Base-by-base conservation (phyloP, 1,140 invertebrate genomes). In the Cotesia typhae region DNA sequence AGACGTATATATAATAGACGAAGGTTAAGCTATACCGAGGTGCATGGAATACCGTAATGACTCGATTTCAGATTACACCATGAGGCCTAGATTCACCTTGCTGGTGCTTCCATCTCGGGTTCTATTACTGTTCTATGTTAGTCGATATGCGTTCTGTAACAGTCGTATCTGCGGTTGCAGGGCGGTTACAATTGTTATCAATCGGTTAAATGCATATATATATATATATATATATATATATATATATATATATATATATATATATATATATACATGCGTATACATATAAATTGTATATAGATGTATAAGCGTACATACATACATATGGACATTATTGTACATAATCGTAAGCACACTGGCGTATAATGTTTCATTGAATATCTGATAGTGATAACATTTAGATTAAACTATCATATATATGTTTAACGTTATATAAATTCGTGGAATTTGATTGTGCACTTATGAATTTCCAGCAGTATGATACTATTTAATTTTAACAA, bases 31-130 rank as follows among this genome's bases (percentile, higher is more conserved):
- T 20, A 28, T 59, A 10, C 17, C 57, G 5, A 59, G 28, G 9
- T 59, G 57, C 57, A 59, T 59, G 6, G 57, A 59, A 36, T 59
- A 20, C 14, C 14, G 4, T 59, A 59, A 59, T 20, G 57, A 59
- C 57, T 59, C 20, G 57, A 59, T 67, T 51, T 67, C 51, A 67
- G 66, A 67, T 67, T 67, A 67, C 52, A 67, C 28, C 47, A 37
- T 9, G 63, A 67, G 51, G 36, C 17, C 14, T 53, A 47, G 41
- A 47, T 47, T 47, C 41, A 47, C 41, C 41, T 3, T 28, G 28
- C 2, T 28, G 28, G 28, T 3, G 28, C 28, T 47, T 9, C 41
- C 10, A 10, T 10, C 41, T 47, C 6, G 10, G 2, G 41, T 47
- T 55, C 4, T 55, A 38, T 51, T 20, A 28, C 35, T 17, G 10